These are phyloP conservation scores for Amitus sp. DNA, from an alignment of 2,888 invertebrate genomes.

Conservation along the genomic window DNA sequence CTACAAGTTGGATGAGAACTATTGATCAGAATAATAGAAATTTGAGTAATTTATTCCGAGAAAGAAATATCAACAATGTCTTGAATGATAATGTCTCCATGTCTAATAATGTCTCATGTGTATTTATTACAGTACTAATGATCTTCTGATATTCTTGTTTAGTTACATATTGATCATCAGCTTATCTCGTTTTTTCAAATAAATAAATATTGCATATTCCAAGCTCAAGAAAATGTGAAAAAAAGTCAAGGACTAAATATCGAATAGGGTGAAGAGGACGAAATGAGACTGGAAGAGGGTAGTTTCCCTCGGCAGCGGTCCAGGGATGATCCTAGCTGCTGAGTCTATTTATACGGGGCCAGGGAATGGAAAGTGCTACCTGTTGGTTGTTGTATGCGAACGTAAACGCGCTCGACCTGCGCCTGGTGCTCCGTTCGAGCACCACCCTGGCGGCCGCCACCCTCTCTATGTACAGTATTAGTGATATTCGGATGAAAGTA, in stretches of 20 bases:
- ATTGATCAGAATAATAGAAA: too few relatives aligned
- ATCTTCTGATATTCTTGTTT: too few relatives aligned
- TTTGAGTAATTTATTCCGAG: too few relatives aligned
- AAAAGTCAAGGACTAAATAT: conserved; percentile 9
- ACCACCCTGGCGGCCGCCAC: conserved; percentile 25
- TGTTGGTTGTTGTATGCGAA: conserved; percentile 50
- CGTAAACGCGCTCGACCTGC: conserved; percentile 35
- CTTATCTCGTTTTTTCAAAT: too few relatives aligned
- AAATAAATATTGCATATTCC: too few relatives aligned
- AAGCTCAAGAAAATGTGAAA: conserved; percentile 23
- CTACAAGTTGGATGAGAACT: too few relatives aligned
- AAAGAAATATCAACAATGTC: too few relatives aligned
- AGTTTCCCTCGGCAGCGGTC: conserved; percentile 46
- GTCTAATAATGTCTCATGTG: too few relatives aligned
- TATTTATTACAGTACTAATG: too few relatives aligned
- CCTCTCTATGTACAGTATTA: conserved; percentile 25
- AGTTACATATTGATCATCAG: too few relatives aligned
- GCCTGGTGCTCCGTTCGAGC: conserved; percentile 27
- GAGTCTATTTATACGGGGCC: conserved; percentile 61
- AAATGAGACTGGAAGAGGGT: conserved; percentile 32
- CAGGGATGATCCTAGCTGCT: conserved; percentile 57
- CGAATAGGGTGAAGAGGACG: conserved; percentile 28
- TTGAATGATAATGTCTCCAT: too few relatives aligned
- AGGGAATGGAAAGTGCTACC: conserved; percentile 55
- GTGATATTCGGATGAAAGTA: conserved; percentile 44